Conservation (phyloP, 2,797 vertebrate species). For the Sylvilagus floridanus region DNA sequence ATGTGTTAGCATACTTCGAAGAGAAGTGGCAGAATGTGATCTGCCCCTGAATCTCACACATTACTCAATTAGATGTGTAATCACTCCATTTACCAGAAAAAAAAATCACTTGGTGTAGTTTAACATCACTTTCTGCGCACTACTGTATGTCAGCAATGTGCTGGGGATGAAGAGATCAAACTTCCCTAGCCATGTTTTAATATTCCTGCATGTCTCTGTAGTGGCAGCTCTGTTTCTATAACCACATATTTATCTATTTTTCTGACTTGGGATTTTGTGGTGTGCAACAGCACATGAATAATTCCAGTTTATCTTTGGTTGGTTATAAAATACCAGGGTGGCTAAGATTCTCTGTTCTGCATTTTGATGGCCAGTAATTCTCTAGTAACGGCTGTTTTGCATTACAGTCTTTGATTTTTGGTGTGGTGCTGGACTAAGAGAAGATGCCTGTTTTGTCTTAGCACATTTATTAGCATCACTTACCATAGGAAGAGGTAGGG, state of each 20-base stretch:
- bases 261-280: slow-evolving; percentile 38
- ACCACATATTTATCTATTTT: background rate
- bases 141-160: background rate
- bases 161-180: background rate
- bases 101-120: background rate
- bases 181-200: background rate
- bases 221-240: slow-evolving; percentile 4
- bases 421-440: background rate
- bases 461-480: background rate
- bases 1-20: slow-evolving; percentile 26
- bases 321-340: background rate
- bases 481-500: background rate
- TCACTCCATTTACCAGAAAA: background rate
- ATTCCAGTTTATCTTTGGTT: slow-evolving; percentile 50
- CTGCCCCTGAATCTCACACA: slow-evolving; percentile 12
- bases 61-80: background rate
- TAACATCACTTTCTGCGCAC: slow-evolving; percentile 5
- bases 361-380: slow-evolving; percentile 37
- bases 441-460: slow-evolving; percentile 1
- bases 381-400: slow-evolving; percentile 36
- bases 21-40: slow-evolving; percentile 11
- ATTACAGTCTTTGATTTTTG: background rate
- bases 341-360: background rate
- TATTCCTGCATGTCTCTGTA: background rate
- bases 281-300: slow-evolving; percentile 1